Conservation (phyloP, 1,140 invertebrate genomes). For the Pogonognathellus flavescens region DNA sequence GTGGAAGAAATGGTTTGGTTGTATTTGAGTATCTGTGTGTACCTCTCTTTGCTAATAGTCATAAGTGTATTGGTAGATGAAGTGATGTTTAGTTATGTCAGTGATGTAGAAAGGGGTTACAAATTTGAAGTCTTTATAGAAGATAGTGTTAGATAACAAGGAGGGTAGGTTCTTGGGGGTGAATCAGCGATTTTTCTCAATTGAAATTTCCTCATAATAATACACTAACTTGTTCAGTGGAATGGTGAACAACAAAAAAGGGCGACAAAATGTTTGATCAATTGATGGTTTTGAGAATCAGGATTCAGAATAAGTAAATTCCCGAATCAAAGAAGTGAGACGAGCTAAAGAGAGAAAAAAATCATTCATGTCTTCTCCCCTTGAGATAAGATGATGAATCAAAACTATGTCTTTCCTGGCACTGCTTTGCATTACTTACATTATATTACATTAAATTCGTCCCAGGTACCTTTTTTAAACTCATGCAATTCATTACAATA, state of each 20-base stretch:
- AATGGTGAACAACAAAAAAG: constrained; percentile 63
- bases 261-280: constrained; percentile 67
- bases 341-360: constrained; percentile 56
- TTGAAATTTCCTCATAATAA: constrained; percentile 65
- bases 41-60: background rate
- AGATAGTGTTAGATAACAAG: constrained; percentile 61
- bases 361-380: constrained; percentile 61
- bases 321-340: constrained; percentile 63
- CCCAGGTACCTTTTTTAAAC: constrained; percentile 16
- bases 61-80: constrained; percentile 26
- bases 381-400: constrained; percentile 55
- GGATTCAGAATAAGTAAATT: constrained; percentile 62
- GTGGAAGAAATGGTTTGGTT: background rate
- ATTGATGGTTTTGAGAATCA: constrained; percentile 65
- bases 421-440: constrained; percentile 11
- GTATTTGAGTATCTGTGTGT: background rate
- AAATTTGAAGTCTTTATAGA: constrained; percentile 64
- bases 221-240: constrained; percentile 60
- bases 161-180: constrained; percentile 64
- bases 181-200: constrained; percentile 65
- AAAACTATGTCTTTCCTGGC: constrained; percentile 15
- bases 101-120: constrained; percentile 58
- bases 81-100: constrained; percentile 51
- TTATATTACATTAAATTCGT: constrained; percentile 48
- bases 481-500: constrained; percentile 7